Conservation (phyloP, 2,797 vertebrate species). For the Pantherophis vulpinus region DNA sequence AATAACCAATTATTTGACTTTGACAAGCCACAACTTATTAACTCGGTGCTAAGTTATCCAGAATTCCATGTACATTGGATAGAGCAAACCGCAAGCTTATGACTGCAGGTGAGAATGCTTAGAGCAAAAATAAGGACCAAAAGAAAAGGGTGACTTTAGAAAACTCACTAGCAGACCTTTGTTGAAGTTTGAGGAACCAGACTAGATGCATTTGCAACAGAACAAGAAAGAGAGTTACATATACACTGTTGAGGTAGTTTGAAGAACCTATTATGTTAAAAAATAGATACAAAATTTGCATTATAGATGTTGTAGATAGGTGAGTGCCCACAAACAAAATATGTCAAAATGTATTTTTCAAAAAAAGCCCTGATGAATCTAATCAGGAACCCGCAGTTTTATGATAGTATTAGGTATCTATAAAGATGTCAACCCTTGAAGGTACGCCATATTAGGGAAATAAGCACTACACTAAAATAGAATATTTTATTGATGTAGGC, state of each 20-base stretch:
- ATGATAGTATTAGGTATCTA: neutral
- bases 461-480: neutral
- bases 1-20: neutral
- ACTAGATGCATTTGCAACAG: neutral
- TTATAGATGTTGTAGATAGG: neutral
- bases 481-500: neutral
- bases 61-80: neutral
- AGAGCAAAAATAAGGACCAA: neutral
- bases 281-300: neutral
- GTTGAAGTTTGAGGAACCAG: neutral
- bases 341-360: neutral
- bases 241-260: neutral
- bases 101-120: neutral
- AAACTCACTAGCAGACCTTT: neutral
- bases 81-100: neutral
- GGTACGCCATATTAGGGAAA: neutral
- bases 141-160: neutral
- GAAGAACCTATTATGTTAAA: neutral
- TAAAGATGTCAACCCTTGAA: neutral
- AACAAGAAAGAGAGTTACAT: neutral
- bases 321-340: neutral
- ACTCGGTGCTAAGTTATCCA: neutral
- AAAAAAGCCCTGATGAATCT: neutral
- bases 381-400: neutral
- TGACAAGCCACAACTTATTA: neutral